A percentile compares a stretch with the other conserved stretches of the same genome.
phyloP scores from a whole-genome alignment of 2,113 vertebrate genomes.

The Trogon surrucura region DNA sequence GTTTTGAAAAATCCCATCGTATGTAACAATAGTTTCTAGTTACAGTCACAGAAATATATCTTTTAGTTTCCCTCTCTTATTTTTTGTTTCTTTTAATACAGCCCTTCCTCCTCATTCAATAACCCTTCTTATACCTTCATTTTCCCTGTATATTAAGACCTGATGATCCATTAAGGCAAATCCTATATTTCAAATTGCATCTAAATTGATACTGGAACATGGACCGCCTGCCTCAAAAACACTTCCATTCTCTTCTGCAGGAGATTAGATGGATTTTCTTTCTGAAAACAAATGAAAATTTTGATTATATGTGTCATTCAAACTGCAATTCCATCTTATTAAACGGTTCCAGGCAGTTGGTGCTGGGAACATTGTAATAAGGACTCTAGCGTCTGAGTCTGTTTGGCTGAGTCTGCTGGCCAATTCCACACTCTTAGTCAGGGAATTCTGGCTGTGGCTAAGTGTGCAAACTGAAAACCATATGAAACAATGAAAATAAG shows the following conservation, averaged over 20 bases:
- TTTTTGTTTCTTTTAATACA: slow-evolving; percentile 35
- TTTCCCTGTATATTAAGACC: slow-evolving; percentile 11
- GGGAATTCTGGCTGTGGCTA: slow-evolving; percentile 12
- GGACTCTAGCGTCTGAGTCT: background rate
- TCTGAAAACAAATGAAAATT: slow-evolving; percentile 47
- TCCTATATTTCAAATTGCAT: slow-evolving; percentile 22
- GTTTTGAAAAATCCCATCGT: background rate
- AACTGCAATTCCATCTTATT: slow-evolving; percentile 43
- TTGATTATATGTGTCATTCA: slow-evolving; percentile 59
- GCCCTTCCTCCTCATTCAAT: background rate
- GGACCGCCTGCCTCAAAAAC: slow-evolving; percentile 6
- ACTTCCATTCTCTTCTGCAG: slow-evolving; percentile 25
- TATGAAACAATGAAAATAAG: background rate
- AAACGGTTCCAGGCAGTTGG: slow-evolving; percentile 47
- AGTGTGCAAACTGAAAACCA: slow-evolving; percentile 15
- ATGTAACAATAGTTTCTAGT: background rate
- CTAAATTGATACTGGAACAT: slow-evolving; percentile 20
- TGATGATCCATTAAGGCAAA: slow-evolving; percentile 49
- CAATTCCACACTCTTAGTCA: background rate
- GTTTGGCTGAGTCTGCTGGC: slow-evolving; percentile 23
- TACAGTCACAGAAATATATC: background rate
- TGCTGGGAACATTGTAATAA: slow-evolving; percentile 7
- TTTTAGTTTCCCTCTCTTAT: background rate
- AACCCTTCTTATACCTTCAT: background rate
- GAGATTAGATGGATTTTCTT: slow-evolving; percentile 29